Evolutionary conservation across 64 coral and sea anemone genomes (phyloP), one percentile per base, ranked within the genome.

Genomic region (Stichodactyla helianthus): DNA sequence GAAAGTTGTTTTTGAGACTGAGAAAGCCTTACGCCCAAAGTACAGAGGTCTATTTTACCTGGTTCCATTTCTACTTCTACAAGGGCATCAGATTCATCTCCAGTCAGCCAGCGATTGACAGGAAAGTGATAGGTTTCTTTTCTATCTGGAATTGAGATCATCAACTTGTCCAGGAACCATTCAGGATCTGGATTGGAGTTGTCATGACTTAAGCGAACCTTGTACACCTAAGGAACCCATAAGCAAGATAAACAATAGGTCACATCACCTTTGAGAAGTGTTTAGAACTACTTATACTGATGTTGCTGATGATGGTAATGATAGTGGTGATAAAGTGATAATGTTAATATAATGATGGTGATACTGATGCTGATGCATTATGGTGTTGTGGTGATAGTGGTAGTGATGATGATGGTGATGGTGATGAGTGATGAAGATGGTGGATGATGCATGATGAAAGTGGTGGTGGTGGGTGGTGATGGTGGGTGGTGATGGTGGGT

Each of bases 31-130:
- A 55, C 4, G 53, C 7, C 5, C 35, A 44, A 44, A 63, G 18
- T 25, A 71, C 44, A 58, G 26, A 58, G 50, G 50, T 44, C 20
- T 20, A 15, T 87, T 23, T 91, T 81, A 96, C 94, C 88, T 84
- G 94, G 94, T 28, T 96, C 91, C n/a, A 96, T 81, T 25, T 96
- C 94, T 26, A 96, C 65, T 25, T 89, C 86, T 18, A 93, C 91
- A 35, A 87, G 71, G 50, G 89, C 86, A 52, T 90, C 88, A 8
- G 6, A 74, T 59, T 96, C 91, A 5, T 86, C 81, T 19, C 90
- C 91, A 77, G 88, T 96, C 8, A 96, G 53, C 94, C 94, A 96
- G 10, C 85, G 88, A 59, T 96, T 88, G 53, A 90, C 91, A 51
- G 94, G 94, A 14, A 96, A 96, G 84, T 87, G 82, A 84, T 96